These are phyloP conservation scores for Smittia aterrima DNA, from an alignment of 2,888 invertebrate species.

Conservation along the genomic window DNA sequence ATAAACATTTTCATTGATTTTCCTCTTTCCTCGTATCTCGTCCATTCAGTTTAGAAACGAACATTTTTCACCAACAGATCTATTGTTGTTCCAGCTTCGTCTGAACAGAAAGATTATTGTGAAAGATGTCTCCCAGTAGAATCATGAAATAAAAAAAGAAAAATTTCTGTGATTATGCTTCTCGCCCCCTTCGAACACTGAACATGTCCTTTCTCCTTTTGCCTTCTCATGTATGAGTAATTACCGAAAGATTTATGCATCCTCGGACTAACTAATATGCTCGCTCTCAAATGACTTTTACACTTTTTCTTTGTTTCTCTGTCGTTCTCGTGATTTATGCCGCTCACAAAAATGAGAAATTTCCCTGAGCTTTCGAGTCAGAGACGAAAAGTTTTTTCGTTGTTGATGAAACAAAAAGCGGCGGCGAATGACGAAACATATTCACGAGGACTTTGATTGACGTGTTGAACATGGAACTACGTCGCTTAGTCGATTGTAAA, in stretches of 20 bases:
- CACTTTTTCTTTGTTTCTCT: constrained; percentile 11
- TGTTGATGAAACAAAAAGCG: neutral
- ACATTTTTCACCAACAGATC: constrained; percentile 7
- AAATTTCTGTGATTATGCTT: constrained; percentile 15
- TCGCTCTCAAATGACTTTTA: constrained; percentile 17
- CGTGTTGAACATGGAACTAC: neutral
- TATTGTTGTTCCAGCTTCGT: neutral
- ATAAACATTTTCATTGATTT: constrained; percentile 2
- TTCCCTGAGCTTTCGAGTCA: neutral
- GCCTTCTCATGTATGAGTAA: constrained; percentile 21
- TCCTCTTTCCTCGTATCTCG: neutral
- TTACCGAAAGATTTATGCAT: constrained; percentile 38
- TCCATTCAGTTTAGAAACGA: neutral
- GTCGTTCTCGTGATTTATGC: constrained; percentile 12
- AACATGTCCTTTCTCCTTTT: neutral
- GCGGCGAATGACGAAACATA: neutral
- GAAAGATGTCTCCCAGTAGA: constrained; percentile 39
- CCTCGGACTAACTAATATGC: constrained; percentile 24
- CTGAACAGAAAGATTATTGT: constrained; percentile 34
- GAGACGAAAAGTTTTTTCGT: neutral
- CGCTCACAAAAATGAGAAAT: neutral
- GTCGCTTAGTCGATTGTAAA: neutral
- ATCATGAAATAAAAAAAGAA: constrained; percentile 30
- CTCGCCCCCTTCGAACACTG: neutral
- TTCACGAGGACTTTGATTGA: neutral